Base-by-base conservation (phyloP, 2,888 invertebrate genomes). In the Globia sparganii region DNA sequence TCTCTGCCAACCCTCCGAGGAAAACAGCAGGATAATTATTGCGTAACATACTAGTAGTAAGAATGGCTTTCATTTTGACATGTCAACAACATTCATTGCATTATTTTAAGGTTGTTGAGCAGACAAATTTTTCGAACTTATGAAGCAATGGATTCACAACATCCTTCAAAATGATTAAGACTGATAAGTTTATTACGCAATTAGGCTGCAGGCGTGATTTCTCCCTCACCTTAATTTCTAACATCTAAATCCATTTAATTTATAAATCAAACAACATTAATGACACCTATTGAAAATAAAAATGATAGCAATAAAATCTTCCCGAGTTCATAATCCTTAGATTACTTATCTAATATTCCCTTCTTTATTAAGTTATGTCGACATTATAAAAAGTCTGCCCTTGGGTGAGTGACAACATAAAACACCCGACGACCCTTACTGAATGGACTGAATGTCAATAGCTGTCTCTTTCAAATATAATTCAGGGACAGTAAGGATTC, bases 401-500 rank as follows among this genome's bases (percentile, higher is more conserved):
- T 76, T 72, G 61, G 58, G 61, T 70, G 70, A 59, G 75, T 66
- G 70, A 62, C 75, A 73, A 67, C 72, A 70, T 72, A 78, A 78
- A 87, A 81, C 77, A 86, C 82, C 75, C 82, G 83, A 74, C 65
- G 68, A 78, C 80, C 72, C 75, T 76, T 65, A 75, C 76, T 72
- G 80, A 82, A 84, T 86, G 78, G 62, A 75, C 76, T 72, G 80
- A 82, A 84, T 86, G 78, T 80, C 84, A 82, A 84, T 81, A 73
- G 75, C 66, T 68, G 61, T 61, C 71, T 75, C 59, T 79, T 65
- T 13, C 66, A 64, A 70, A 81, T 77, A 79, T 78, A 81, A 79
- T 81, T 86, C 78, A 68, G 61, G 68, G 71, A 64, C 78, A 75
- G 40, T 77, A 75, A 74, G 71, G 75, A 75, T 75, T 72, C 46